A percentile compares a stretch with the other conserved stretches of the same genome.
Evolutionary conservation across 1,140 invertebrate genomes (phyloP).

Genomic region (Lethrus apterus): DNA sequence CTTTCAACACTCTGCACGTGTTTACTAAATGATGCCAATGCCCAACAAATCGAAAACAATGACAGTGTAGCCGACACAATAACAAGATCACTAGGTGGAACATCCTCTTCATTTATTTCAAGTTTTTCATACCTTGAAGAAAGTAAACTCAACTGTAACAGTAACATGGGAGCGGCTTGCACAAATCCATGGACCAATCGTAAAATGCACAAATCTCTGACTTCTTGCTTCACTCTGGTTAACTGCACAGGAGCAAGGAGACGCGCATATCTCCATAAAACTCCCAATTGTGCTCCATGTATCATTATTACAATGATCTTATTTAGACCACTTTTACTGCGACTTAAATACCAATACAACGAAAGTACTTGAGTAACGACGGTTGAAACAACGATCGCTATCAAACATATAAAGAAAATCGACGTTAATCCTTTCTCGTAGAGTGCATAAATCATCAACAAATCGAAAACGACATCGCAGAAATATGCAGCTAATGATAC

Average conservation of each 20-base stretch:
- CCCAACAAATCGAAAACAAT: conserved; percentile 82
- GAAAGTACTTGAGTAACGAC: conserved; percentile 64
- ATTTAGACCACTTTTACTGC: conserved; percentile 35
- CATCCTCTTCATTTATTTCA: conserved; percentile 39
- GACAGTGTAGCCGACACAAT: conserved; percentile 75
- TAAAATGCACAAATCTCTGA: conserved; percentile 63
- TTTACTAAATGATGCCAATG: conserved; percentile 83
- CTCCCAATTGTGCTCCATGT: conserved; percentile 72
- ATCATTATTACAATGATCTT: conserved; percentile 51
- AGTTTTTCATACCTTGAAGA: too few species aligned
- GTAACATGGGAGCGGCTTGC: conserved; percentile 78
- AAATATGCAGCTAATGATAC: conserved; percentile 86
- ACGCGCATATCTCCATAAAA: conserved; percentile 84
- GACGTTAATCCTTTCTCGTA: conserved; percentile 54
- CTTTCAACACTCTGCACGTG: conserved; percentile 78
- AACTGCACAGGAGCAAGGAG: conserved; percentile 81
- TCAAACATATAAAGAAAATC: conserved; percentile 57
- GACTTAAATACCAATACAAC: conserved; percentile 46
- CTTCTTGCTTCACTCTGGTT: conserved; percentile 74
- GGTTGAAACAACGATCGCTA: conserved; percentile 61
- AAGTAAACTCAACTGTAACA: conserved; percentile 70
- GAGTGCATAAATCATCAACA: conserved; percentile 75
- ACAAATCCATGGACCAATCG: conserved; percentile 80
- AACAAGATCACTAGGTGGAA: conserved; percentile 65
- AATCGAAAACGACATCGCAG: conserved; percentile 84